Evolutionary conservation across 2,888 invertebrate species (phyloP).

Genomic region (Carterocephalus palaemon): DNA sequence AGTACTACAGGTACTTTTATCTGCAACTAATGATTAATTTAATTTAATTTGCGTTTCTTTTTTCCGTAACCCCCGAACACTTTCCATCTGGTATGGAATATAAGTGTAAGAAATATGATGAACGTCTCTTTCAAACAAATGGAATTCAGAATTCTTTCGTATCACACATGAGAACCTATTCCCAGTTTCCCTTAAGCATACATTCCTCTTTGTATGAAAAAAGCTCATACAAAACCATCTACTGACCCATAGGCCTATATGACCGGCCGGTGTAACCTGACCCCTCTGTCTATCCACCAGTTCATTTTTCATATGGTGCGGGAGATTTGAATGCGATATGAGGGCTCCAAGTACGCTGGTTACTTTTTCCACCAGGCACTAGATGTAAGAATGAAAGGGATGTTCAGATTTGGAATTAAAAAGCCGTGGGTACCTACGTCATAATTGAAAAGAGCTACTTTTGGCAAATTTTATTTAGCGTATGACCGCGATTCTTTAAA

Average conservation of each 20-base stretch:
- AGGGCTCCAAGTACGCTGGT: conserved; percentile 38
- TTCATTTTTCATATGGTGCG: conserved; percentile 26
- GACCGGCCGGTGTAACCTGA: conserved; percentile 37
- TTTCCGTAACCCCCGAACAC: no score
- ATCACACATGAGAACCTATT: conserved; percentile 37
- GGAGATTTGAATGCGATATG: conserved; percentile 30
- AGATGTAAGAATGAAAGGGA: conserved; percentile 30
- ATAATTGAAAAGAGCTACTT: conserved; percentile 16
- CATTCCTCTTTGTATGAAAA: conserved; percentile 38
- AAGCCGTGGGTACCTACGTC: conserved; percentile 9
- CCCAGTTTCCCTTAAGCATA: conserved; percentile 39
- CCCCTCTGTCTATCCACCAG: conserved; percentile 28
- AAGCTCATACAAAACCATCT: conserved; percentile 44
- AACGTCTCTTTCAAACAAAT: conserved; percentile 16
- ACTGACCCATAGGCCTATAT: conserved; percentile 56
- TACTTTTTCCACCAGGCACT: conserved; percentile 37
- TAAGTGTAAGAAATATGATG: neutral
- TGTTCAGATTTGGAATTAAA: conserved; percentile 22
- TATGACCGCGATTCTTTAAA: neutral
- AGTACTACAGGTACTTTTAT: no score
- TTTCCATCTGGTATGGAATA: no score
- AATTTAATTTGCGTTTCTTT: no score
- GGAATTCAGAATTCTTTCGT: conserved; percentile 22
- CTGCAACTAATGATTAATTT: no score
- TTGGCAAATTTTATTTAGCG: conserved; percentile 12